Evolutionary conservation across 2,113 vertebrate species (phyloP).

Genomic region (Ameiurus melas): DNA sequence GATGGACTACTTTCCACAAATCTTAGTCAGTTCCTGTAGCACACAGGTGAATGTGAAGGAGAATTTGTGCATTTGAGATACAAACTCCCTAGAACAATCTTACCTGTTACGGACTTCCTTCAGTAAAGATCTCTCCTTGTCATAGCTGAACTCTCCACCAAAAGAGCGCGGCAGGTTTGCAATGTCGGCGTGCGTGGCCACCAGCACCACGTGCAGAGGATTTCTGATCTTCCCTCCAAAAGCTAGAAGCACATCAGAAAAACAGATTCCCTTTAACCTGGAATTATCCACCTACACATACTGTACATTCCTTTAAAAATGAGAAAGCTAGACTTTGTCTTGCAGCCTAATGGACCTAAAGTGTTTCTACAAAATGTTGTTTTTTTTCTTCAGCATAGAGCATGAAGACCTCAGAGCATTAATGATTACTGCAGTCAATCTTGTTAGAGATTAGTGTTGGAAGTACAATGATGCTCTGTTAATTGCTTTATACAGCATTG

Average conservation of each 20-base stretch:
- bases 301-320: not conserved
- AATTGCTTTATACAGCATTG: not conserved
- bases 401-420: not conserved
- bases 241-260: conserved; percentile 65
- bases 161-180: conserved; percentile 86
- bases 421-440: not conserved
- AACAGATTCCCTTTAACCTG: not conserved
- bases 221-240: conserved; percentile 88
- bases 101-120: conserved; percentile 93
- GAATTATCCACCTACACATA: not conserved
- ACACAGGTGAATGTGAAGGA: not conserved
- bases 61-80: not conserved
- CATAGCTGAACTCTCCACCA: conserved; percentile 91
- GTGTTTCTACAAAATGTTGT: not conserved
- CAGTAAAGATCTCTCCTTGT: conserved; percentile 83
- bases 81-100: not conserved
- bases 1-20: not conserved
- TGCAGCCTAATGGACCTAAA: not conserved
- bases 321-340: not conserved
- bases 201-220: conserved; percentile 83
- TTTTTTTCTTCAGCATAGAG: not conserved
- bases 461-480: not conserved
- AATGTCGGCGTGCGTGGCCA: conserved; percentile 93
- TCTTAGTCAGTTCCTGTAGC: not conserved
- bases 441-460: not conserved